Evolutionary conservation across 2,888 invertebrate species (phyloP).

Genomic region (Nephrotoma appendiculata): DNA sequence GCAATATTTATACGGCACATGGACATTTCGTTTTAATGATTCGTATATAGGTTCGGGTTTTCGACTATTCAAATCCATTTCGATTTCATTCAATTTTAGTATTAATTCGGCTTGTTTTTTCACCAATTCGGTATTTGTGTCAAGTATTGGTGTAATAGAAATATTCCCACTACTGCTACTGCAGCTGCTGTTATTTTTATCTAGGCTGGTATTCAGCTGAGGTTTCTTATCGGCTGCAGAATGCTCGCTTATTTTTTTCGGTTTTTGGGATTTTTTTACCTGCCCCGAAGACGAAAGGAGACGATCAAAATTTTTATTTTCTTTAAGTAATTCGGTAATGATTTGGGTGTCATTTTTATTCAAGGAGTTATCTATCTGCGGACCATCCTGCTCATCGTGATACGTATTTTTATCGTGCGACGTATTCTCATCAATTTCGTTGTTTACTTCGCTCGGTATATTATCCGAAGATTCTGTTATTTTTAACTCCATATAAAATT

Average conservation of each 20-base stretch:
- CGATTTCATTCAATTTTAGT: neutral
- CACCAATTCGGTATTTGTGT: neutral
- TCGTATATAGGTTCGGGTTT: slow-evolving; percentile 30
- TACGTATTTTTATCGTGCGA: slow-evolving; percentile 8
- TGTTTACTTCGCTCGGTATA: slow-evolving; percentile 14
- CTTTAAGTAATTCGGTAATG: slow-evolving; percentile 67
- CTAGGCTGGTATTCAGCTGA: slow-evolving; percentile 24
- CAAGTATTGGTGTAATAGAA: neutral
- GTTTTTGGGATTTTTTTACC: slow-evolving; percentile 37
- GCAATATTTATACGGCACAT: slow-evolving; percentile 33
- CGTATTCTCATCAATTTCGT: slow-evolving; percentile 26
- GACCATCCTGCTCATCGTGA: slow-evolving; percentile 30
- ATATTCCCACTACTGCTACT: neutral
- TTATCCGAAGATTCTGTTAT: slow-evolving; percentile 53
- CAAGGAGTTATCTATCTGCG: slow-evolving; percentile 11
- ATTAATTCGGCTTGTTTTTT: slow-evolving; percentile 1
- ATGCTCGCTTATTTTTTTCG: slow-evolving; percentile 31
- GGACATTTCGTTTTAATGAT: slow-evolving; percentile 29
- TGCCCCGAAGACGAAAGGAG: slow-evolving; percentile 37
- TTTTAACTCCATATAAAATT: slow-evolving; percentile 52
- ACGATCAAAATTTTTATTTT: slow-evolving; percentile 69
- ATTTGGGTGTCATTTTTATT: slow-evolving; percentile 43
- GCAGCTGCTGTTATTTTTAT: neutral
- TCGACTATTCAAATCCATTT: slow-evolving; percentile 3
- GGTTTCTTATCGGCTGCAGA: slow-evolving; percentile 7